Conservation (phyloP, 2,888 invertebrate species). For the Phania funesta region DNA sequence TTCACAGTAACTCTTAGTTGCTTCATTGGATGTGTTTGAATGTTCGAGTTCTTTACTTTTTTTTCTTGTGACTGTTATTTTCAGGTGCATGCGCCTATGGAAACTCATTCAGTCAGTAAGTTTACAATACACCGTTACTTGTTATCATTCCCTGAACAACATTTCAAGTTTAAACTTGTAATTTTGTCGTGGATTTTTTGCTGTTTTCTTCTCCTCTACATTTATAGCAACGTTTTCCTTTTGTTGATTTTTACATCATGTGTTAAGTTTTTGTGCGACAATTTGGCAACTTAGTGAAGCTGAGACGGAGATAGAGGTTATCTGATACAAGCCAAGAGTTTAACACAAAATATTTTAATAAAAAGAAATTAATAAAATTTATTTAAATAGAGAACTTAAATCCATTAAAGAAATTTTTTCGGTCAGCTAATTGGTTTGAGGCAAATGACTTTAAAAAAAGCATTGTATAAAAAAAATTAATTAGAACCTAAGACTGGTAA, state of each 20-base stretch:
- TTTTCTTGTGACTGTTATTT: conserved; percentile 36
- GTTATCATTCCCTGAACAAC: conserved; percentile 45
- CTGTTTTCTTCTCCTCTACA: background rate
- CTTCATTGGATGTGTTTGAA: background rate
- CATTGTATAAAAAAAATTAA: too few species aligned
- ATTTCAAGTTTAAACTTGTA: conserved; percentile 47
- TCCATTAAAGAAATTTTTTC: too few species aligned
- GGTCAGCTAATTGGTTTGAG: too few species aligned
- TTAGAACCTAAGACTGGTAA: too few species aligned
- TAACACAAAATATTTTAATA: too few species aligned
- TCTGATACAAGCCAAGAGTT: too few species aligned
- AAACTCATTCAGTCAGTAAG: background rate
- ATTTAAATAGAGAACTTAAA: too few species aligned
- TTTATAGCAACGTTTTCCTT: conserved; percentile 4
- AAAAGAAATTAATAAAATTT: too few species aligned
- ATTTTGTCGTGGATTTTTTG: background rate
- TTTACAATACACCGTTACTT: conserved; percentile 35
- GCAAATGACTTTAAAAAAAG: too few species aligned
- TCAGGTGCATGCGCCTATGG: conserved; percentile 45
- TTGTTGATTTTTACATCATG: conserved; percentile 61
- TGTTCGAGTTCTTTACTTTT: background rate
- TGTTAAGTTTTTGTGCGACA: conserved; percentile 39
- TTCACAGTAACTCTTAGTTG: too few species aligned
- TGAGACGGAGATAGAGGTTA: background rate
- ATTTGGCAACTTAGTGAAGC: background rate